Evolutionary conservation across 2,888 invertebrate species (phyloP), one percentile per base, ranked within the genome.

Genomic region (Dryocosmus kuriphilus): DNA sequence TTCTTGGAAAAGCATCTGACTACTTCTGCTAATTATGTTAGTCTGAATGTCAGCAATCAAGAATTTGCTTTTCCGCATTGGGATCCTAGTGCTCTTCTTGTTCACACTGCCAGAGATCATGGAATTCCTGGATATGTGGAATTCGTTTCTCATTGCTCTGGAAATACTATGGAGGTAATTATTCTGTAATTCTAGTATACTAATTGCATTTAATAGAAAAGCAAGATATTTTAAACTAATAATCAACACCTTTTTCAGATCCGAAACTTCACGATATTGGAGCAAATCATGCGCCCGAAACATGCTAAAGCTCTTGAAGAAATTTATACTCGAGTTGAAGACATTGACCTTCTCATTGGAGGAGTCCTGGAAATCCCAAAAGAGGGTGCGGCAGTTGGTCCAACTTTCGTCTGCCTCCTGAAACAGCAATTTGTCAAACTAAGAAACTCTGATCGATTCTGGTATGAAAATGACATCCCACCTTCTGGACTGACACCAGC

Each of bases 381-480:
- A 0, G 94, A 95, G 1, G 98, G 97, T 6, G 96, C 97, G 0
- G 94, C 97, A 0, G 95, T 98, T 6, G 98, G 98, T 1, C 96
- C 96, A 0, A 98, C 98, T 0, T 95, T 98, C 75, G 95, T 96
- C n/a, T 98, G 98, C 87, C 93, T 98, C 9, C 89, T 98, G 14
- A 96, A 95, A 35, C 91, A 95, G 76, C 98, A 98, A 91, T 98
- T 98, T 90, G 94, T 95, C 57, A 94, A 95, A 82, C 92, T 97
- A 8, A 95, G 97, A 86, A 95, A 95, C 86, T 96, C 97, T 76
- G 98, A 98, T 92, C 93, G 98, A 81, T 98, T 98, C 90, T 98
- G 98, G 98, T 98, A 98, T 88, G 98, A 98, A 91, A 98, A 98
- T 89, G 98, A 98, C 88, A 93, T 98, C 65, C 98, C 97, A 0